A percentile compares a stretch with the other conserved stretches of the same genome.
Conservation (phyloP, 1,140 invertebrate species). For the Heliconius hermathena region DNA sequence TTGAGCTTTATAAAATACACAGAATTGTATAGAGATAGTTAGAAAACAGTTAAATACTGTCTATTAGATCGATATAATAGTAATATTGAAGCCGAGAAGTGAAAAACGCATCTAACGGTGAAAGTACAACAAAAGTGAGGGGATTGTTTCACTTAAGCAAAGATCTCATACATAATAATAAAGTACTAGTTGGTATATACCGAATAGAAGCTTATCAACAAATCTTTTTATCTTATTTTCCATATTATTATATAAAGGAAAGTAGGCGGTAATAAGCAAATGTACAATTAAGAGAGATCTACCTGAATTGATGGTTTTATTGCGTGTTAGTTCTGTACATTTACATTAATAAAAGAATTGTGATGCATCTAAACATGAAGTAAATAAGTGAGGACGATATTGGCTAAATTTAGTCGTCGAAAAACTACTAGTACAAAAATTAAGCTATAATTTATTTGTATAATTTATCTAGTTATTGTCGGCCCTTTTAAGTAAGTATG, state of each 20-base stretch:
- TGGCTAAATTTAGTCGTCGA: background rate
- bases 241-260: background rate
- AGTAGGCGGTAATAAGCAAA: background rate
- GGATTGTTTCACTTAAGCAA: slow-evolving; percentile 8
- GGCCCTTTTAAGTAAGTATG: no score
- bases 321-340: slow-evolving; percentile 25
- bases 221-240: background rate
- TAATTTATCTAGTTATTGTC: no score
- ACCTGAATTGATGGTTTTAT: slow-evolving; percentile 18
- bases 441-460: background rate
- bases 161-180: slow-evolving; percentile 9
- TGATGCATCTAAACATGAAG: background rate
- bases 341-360: background rate
- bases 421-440: background rate
- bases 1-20: background rate
- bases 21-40: slow-evolving; percentile 33
- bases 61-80: slow-evolving; percentile 44
- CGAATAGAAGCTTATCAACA: slow-evolving; percentile 1
- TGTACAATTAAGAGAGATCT: slow-evolving; percentile 9
- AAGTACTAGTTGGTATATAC: background rate
- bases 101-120: slow-evolving; percentile 42
- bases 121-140: slow-evolving; percentile 36
- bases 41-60: slow-evolving; percentile 46
- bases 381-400: background rate
- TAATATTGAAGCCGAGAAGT: slow-evolving; percentile 37